These are phyloP conservation scores for Pogonocherus hispidulus DNA, from an alignment of 2,888 invertebrate genomes.

Conservation along the genomic window DNA sequence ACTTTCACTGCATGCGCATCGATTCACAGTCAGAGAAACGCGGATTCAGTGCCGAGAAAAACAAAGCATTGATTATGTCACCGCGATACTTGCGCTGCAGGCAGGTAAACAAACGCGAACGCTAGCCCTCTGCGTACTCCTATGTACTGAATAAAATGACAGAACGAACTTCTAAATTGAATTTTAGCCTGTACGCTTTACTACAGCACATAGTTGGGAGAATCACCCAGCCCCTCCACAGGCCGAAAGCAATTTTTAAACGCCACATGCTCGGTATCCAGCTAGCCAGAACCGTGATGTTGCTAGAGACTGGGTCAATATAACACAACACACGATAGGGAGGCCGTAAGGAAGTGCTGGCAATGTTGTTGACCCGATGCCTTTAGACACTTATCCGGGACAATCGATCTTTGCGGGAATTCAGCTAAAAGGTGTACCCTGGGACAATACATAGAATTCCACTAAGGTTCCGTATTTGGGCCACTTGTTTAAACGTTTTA, in stretches of 20 bases:
- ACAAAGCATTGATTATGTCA: conserved; percentile 13
- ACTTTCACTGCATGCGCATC: conserved; percentile 24
- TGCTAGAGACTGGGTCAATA: not conserved
- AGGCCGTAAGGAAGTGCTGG: not conserved
- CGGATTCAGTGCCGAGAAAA: not conserved
- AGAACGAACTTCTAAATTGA: not conserved
- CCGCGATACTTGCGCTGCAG: not conserved
- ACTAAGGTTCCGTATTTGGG: no score
- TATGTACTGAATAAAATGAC: not conserved
- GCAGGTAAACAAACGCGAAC: not conserved
- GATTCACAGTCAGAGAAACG: not conserved
- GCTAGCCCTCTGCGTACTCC: not conserved
- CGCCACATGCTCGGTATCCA: not conserved
- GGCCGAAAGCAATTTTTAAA: not conserved
- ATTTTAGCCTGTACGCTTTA: not conserved
- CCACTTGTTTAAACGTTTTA: no score
- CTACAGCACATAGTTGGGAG: conserved; percentile 1
- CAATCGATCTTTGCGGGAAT: not conserved
- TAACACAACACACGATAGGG: not conserved
- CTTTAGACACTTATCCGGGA: not conserved
- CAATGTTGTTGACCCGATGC: not conserved
- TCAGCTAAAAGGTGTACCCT: not conserved
- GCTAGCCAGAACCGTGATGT: no score
- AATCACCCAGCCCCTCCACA: conserved; percentile 11
- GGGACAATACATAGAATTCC: no score